Evolutionary conservation across 2,888 invertebrate species (phyloP).

Genomic region (Drosophila paucipuncta): DNA sequence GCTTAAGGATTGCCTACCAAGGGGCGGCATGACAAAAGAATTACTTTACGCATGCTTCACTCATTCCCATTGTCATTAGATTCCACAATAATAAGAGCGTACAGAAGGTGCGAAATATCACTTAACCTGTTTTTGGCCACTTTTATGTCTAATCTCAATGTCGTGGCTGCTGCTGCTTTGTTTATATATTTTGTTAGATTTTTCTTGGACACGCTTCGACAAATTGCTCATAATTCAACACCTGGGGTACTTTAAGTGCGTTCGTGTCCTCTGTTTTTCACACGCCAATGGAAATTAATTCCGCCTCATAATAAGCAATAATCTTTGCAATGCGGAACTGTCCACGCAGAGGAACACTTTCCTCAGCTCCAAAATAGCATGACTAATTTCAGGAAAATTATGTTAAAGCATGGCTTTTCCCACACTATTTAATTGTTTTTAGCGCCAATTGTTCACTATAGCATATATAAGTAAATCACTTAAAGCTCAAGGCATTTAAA

Average conservation of each 20-base stretch:
- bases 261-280: constrained; percentile 55
- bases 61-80: constrained; percentile 50
- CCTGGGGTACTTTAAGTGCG: constrained; percentile 52
- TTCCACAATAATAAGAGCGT: constrained; percentile 38
- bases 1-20: constrained; percentile 31
- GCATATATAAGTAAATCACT: not conserved
- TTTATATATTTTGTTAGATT: not conserved
- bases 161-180: constrained; percentile 11
- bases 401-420: constrained; percentile 23
- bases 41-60: constrained; percentile 34
- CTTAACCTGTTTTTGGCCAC: constrained; percentile 25
- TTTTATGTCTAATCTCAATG: constrained; percentile 45
- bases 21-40: constrained; percentile 54
- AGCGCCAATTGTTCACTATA: not conserved
- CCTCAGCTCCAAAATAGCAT: constrained; percentile 21
- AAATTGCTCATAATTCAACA: constrained; percentile 54
- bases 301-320: constrained; percentile 57
- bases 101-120: constrained; percentile 52
- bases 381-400: constrained; percentile 44
- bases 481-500: not conserved
- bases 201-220: constrained; percentile 48
- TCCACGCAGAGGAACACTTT: constrained; percentile 25
- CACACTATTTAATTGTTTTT: constrained; percentile 26
- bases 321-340: constrained; percentile 55
- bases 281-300: constrained; percentile 52